Evolutionary conservation across 2,888 invertebrate genomes (phyloP).

Genomic region (Toxonevra muliebris): DNA sequence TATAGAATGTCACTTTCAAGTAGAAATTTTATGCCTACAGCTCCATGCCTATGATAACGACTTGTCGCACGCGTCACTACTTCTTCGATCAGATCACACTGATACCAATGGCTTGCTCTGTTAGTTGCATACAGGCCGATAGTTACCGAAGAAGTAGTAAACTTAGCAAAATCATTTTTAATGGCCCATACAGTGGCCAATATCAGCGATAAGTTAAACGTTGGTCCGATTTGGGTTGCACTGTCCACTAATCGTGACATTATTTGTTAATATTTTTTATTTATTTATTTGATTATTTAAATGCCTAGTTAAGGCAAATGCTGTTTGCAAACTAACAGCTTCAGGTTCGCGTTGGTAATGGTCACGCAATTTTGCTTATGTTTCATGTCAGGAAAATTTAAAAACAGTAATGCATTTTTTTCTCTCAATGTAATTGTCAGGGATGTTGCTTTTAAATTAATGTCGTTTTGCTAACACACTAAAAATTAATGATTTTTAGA

Average conservation of each 20-base stretch:
- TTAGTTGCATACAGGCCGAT: slow-evolving; percentile 50
- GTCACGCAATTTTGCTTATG: neutral
- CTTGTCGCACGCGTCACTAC: slow-evolving; percentile 32
- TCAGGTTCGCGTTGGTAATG: neutral
- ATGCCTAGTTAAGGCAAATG: neutral
- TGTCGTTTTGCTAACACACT: no score
- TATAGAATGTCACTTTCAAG: slow-evolving; percentile 25
- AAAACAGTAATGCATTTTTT: no score
- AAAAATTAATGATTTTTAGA: no score
- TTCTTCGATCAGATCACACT: slow-evolving; percentile 51
- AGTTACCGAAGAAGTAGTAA: slow-evolving; percentile 45
- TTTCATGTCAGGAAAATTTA: no score
- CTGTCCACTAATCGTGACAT: no score
- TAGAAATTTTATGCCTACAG: slow-evolving; percentile 28
- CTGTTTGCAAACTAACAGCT: slow-evolving; percentile 8
- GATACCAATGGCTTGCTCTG: slow-evolving; percentile 38
- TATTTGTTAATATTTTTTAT: no score
- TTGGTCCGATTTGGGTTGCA: neutral
- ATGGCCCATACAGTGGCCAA: slow-evolving; percentile 57
- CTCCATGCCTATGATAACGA: slow-evolving; percentile 5
- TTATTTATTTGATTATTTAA: no score
- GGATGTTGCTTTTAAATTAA: no score
- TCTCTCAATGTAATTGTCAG: no score
- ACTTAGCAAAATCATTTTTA: slow-evolving; percentile 43
- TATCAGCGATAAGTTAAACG: slow-evolving; percentile 51